Evolutionary conservation across 2,888 invertebrate genomes (phyloP), one percentile per base, ranked within the genome.

Genomic region (Cheilosia vulpina): DNA sequence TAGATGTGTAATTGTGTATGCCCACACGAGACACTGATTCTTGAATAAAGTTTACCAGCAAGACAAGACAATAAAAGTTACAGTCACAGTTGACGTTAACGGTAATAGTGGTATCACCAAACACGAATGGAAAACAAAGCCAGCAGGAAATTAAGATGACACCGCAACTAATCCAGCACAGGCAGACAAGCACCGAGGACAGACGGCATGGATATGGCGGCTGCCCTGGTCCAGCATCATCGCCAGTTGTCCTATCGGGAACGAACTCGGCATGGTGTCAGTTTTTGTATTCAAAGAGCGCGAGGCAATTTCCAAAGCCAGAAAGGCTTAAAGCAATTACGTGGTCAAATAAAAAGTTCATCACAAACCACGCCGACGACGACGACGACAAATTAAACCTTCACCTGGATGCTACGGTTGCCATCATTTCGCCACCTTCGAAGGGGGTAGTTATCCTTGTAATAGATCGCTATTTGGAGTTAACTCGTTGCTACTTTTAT

Each of bases 301-400:
- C 62, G 58, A 66, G 55, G 43, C 77, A 83, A 80, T 81, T 77
- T 53, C 38, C 24, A 78, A 75, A 82, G 81, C 72, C 87, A 78
- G 77, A 73, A 87, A 87, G 82, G 84, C 87, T 87, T 85, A 87
- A 87, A 82, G 78, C 85, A 79, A 83, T 87, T 85, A 85, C 75
- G 77, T 83, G 87, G 87, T 87, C 87, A 84, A 82, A 82, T 84
- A 84, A 87, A 82, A 82, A 72, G 79, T 82, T 76, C 77, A 79
- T 85, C 77, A 81, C 79, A 72, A 38, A 77, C 76, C 50, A 66
- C 45, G 43, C 43, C 43, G 58, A 15, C 34, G 34, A 65, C 55
- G 27, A 27, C 45, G 41, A 38, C 41, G 57, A 71, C 66, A 80
- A 80, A 76, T 81, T 76, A 62, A 85, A 81, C 76, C 62, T 57